These are phyloP conservation scores for Pica pica DNA, from an alignment of 2,113 vertebrate species.

Conservation along the genomic window DNA sequence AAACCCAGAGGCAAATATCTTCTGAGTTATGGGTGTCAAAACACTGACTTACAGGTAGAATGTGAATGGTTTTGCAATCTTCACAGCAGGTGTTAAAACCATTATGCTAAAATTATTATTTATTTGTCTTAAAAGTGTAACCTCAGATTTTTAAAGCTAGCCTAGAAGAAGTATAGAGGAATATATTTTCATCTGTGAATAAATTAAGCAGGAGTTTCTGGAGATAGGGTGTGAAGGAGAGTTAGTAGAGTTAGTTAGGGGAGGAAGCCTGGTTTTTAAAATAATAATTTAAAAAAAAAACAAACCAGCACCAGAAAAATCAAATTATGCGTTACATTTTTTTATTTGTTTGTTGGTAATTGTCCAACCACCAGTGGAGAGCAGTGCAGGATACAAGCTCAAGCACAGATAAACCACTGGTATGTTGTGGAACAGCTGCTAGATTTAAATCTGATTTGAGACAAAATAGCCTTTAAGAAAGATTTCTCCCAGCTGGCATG, in stretches of 20 bases:
- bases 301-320: neutral
- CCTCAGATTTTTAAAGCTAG: conserved; percentile 5
- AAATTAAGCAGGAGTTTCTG: neutral
- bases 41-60: conserved; percentile 26
- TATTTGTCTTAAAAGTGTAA: conserved; percentile 37
- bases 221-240: neutral
- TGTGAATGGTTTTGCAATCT: conserved; percentile 40
- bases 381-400: neutral
- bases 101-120: conserved; percentile 40
- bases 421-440: neutral
- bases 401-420: neutral
- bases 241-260: neutral
- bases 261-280: neutral
- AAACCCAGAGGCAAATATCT: conserved; percentile 48
- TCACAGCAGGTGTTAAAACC: conserved; percentile 17
- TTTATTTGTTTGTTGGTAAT: conserved; percentile 1
- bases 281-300: neutral
- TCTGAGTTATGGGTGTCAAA: conserved; percentile 23
- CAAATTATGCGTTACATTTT: neutral
- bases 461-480: neutral
- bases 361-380: conserved; percentile 10
- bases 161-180: neutral
- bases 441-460: neutral
- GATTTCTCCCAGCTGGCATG: neutral
- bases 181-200: neutral